A percentile compares a stretch with the other conserved stretches of the same genome.
Conservation (phyloP, 2,113 vertebrate genomes). For the Muscicapa adusta region DNA sequence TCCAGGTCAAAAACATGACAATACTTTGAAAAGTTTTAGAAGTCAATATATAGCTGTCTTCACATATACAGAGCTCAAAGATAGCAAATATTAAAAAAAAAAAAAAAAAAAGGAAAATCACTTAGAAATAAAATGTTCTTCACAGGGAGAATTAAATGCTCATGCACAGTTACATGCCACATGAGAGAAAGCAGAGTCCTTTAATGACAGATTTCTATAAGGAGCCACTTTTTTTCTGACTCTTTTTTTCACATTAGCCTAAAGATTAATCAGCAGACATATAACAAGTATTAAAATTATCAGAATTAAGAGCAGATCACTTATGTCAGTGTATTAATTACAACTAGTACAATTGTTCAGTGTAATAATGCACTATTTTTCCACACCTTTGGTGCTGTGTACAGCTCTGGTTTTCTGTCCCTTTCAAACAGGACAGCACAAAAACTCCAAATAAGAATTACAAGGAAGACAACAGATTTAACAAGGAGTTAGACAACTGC, state of each 20-base stretch:
- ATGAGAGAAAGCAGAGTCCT: neutral
- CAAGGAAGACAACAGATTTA: neutral
- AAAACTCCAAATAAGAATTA: neutral
- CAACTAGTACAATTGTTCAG: neutral
- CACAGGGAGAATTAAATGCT: neutral
- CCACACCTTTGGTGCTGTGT: neutral
- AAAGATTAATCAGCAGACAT: neutral
- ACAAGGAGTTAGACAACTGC: neutral
- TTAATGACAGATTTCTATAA: neutral
- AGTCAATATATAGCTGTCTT: neutral
- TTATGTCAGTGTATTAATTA: neutral
- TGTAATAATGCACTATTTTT: neutral
- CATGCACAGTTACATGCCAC: neutral
- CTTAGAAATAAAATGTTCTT: neutral
- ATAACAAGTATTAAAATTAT: neutral
- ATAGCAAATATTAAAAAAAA: neutral
- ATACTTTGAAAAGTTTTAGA: neutral
- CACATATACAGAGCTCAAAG: neutral
- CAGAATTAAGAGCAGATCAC: neutral
- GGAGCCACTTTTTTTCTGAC: neutral
- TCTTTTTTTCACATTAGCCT: neutral
- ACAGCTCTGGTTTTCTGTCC: neutral
- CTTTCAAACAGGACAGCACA: neutral
- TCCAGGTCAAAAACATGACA: rapidly evolving
- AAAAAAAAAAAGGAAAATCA: neutral